Base-by-base conservation (phyloP, 1,140 invertebrate genomes). In the Bradynema listronoti region DNA sequence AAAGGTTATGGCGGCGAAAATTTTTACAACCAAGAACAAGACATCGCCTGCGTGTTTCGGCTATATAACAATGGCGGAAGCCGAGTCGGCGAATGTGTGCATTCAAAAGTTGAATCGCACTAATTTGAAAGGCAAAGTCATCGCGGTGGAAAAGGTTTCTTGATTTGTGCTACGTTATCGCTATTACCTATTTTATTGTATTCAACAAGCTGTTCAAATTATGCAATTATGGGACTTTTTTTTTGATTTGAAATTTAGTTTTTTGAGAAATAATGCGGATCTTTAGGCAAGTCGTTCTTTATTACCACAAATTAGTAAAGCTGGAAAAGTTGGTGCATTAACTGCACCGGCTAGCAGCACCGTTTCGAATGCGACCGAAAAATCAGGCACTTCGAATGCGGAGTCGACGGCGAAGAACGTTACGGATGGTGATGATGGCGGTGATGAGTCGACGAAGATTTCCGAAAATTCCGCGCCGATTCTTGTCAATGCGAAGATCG, bases 61-160 rank as follows among this genome's bases (percentile, higher is more conserved):
- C 7, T 66, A 27, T 43, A 42, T 67, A 34, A 73, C 69, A 2
- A 33, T 67, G 54, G 63, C 11, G 4, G 45, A 67, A 7, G 32
- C 39, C n/a, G 56, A 25, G 22, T 27, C 60, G 1, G 67, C 69
- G 5, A 34, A 60, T 33, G n/a, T 63, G 4, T 72, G 69, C 27
- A 33, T 49, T 9, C 34, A 50, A 19, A 72, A 72, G 32, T 34
- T 69, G 22, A 56, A 71, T 45, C 47, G 56, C 16, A 61, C 65
- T n/a, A 72, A 61, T 30, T 72, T 72, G 34, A 72, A 69, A 34
- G 67, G 67, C 7, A 49, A 47, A n/a, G 50, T 68, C n/a, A 72
- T 69, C 33, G 58, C 33, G 45, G 53, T 65, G 24, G 63, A 65
- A 39, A 68, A 66, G 63, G 63, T 57, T 36, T n/a, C 34, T n/a